Evolutionary conservation across 2,888 invertebrate species (phyloP).

Genomic region (Drosophila koepferae): DNA sequence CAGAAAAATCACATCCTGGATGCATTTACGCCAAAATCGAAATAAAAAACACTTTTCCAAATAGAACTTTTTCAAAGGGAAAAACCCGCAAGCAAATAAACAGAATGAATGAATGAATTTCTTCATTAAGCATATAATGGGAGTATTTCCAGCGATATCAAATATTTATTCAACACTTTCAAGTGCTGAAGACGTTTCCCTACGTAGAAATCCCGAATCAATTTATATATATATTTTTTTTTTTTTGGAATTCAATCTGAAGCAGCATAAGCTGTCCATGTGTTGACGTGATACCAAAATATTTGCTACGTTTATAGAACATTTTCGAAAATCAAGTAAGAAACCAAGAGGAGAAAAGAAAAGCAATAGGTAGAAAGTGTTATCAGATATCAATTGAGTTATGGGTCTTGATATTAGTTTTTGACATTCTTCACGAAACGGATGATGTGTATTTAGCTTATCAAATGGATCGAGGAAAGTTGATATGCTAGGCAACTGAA

Average conservation of each 20-base stretch:
- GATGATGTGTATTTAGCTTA: constrained; percentile 64
- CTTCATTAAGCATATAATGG: constrained; percentile 70
- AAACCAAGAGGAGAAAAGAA: not conserved
- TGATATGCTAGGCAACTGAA: constrained; percentile 31
- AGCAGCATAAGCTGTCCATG: constrained; percentile 19
- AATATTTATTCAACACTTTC: constrained; percentile 71
- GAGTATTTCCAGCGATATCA: constrained; percentile 25
- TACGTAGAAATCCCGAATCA: constrained; percentile 57
- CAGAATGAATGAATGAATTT: constrained; percentile 45
- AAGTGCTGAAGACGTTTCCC: constrained; percentile 58
- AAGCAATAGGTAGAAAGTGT: constrained; percentile 59
- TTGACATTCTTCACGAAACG: constrained; percentile 8
- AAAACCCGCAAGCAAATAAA: constrained; percentile 49
- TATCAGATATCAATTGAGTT: constrained; percentile 55
- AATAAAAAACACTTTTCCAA: constrained; percentile 33
- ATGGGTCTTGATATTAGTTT: constrained; percentile 32
- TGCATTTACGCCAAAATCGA: constrained; percentile 28
- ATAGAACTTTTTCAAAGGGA: constrained; percentile 28
- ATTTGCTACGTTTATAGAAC: constrained; percentile 61
- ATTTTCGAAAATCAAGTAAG: constrained; percentile 10
- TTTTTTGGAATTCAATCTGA: constrained; percentile 14
- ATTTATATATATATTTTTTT: constrained; percentile 11
- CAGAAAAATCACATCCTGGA: constrained; percentile 33
- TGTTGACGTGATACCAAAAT: constrained; percentile 64
- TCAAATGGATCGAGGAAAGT: constrained; percentile 56